These are phyloP conservation scores for Aspiorhynchus laticeps DNA, from an alignment of 2,113 vertebrate genomes.

Conservation along the genomic window DNA sequence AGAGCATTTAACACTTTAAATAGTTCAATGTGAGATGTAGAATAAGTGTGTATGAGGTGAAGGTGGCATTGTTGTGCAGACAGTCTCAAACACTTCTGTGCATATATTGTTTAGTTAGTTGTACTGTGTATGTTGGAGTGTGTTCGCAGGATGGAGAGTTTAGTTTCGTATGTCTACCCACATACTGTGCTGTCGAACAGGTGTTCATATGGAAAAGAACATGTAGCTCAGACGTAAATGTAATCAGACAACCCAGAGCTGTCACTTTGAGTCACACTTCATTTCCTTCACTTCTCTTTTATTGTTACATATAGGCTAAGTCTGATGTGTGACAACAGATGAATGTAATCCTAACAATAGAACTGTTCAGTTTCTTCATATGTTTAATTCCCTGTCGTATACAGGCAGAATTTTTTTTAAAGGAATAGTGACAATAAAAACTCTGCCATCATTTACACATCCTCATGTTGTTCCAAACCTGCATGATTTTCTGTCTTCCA, in stretches of 20 bases:
- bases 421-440: background rate
- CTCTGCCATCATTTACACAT: background rate
- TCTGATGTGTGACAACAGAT: slow-evolving; percentile 37
- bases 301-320: slow-evolving; percentile 41
- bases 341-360: slow-evolving; percentile 30
- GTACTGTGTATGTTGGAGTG: slow-evolving; percentile 17
- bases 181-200: background rate
- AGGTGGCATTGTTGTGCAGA: slow-evolving; percentile 51
- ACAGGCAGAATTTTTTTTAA: background rate
- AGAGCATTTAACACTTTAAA: slow-evolving; percentile 61
- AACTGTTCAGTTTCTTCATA: slow-evolving; percentile 23
- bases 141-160: background rate
- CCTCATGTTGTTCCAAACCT: background rate
- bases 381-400: background rate
- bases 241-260: background rate
- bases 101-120: background rate
- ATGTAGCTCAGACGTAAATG: background rate
- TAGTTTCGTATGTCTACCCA: background rate
- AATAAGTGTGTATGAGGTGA: slow-evolving; percentile 52
- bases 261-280: slow-evolving; percentile 37
- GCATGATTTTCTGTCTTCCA: background rate
- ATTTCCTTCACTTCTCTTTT: slow-evolving; percentile 25
- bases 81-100: slow-evolving; percentile 39
- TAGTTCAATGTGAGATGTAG: slow-evolving; percentile 57
- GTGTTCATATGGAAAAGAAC: background rate